Evolutionary conservation across 2,113 vertebrate species (phyloP).

Genomic region (Girardinichthys multiradiatus): DNA sequence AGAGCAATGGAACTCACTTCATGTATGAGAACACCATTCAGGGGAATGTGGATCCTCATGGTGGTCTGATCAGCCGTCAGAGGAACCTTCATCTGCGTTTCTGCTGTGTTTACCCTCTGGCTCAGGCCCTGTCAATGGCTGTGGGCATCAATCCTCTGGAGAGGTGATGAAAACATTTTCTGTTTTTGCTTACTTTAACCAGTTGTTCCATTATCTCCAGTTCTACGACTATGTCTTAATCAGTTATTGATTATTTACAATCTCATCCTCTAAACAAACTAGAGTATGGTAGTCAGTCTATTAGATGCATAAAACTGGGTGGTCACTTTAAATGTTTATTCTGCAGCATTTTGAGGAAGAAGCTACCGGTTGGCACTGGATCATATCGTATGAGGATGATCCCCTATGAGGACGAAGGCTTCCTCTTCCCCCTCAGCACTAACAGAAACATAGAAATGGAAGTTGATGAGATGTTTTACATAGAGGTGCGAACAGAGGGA

Average conservation of each 20-base stretch:
- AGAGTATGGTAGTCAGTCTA: not conserved
- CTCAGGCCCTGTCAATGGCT: slow-evolving; percentile 42
- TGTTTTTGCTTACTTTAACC: not conserved
- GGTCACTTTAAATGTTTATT: not conserved
- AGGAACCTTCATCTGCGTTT: slow-evolving; percentile 43
- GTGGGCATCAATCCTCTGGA: slow-evolving; percentile 63
- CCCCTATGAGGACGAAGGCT: slow-evolving; percentile 65
- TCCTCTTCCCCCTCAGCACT: slow-evolving; percentile 47
- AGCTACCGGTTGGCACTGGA: slow-evolving; percentile 49
- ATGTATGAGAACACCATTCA: slow-evolving; percentile 56
- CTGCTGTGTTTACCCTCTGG: slow-evolving; percentile 52
- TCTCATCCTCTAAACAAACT: not conserved
- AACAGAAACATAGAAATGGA: slow-evolving; percentile 28
- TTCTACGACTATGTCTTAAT: not conserved
- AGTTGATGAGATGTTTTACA: slow-evolving; percentile 59
- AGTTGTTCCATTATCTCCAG: not conserved
- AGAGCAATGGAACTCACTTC: slow-evolving; percentile 67
- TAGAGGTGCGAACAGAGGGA: slow-evolving; percentile 67
- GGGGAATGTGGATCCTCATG: slow-evolving; percentile 24
- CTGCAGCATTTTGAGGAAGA: slow-evolving; percentile 59
- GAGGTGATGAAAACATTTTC: slow-evolving; percentile 8
- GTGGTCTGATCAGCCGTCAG: slow-evolving; percentile 33
- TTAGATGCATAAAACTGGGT: not conserved
- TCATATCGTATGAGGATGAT: slow-evolving; percentile 63
- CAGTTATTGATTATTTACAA: not conserved